phyloP scores from a whole-genome alignment of 2,888 invertebrate species.

The Hypena proboscidalis region DNA sequence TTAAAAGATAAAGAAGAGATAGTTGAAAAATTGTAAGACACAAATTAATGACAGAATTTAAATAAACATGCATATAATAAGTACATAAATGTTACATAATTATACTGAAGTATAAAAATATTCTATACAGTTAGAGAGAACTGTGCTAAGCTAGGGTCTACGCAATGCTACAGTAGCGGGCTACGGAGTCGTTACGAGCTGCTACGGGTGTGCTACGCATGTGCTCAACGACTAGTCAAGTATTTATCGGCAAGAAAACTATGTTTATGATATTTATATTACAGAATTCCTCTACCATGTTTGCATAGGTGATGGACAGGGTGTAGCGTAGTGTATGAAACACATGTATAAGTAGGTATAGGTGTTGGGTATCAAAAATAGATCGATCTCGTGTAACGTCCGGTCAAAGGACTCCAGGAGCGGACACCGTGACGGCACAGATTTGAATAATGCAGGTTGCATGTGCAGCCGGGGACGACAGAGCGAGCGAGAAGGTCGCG shows the following conservation, averaged over 20 bases:
- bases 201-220: slow-evolving; percentile 52
- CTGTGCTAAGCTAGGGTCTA: slow-evolving; percentile 38
- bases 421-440: slow-evolving; percentile 50
- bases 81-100: background rate
- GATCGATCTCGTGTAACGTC: slow-evolving; percentile 27
- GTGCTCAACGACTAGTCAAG: slow-evolving; percentile 37
- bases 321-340: slow-evolving; percentile 17
- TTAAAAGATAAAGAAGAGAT: too few species aligned
- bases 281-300: slow-evolving; percentile 28
- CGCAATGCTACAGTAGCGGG: slow-evolving; percentile 46
- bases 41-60: too few species aligned
- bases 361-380: slow-evolving; percentile 16
- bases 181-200: slow-evolving; percentile 44
- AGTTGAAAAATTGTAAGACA: too few species aligned
- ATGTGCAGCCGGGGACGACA: slow-evolving; percentile 66
- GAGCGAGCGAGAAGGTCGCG: slow-evolving; percentile 61
- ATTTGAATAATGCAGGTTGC: slow-evolving; percentile 67
- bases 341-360: slow-evolving; percentile 18
- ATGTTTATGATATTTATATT: slow-evolving; percentile 17
- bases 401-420: slow-evolving; percentile 18
- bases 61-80: slow-evolving; percentile 3
- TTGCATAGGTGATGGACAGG: slow-evolving; percentile 13
- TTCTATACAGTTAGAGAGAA: slow-evolving; percentile 14
- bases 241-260: slow-evolving; percentile 14
- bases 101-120: background rate